These are phyloP conservation scores for Salvator merianae DNA, from an alignment of 2,113 vertebrate species.

Conservation along the genomic window DNA sequence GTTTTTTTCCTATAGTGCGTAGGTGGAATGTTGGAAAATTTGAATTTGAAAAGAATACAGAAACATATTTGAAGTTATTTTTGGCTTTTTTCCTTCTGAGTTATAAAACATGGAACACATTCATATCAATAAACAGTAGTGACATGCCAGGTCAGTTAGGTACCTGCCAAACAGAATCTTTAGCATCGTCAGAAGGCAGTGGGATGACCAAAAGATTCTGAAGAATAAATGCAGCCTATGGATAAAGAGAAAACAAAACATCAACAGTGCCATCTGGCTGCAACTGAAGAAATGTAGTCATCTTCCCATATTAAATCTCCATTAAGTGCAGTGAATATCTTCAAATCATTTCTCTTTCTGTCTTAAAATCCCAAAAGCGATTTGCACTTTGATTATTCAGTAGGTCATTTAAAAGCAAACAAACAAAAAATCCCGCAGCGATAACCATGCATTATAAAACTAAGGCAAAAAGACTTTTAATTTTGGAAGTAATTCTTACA, in stretches of 20 bases:
- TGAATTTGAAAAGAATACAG: neutral
- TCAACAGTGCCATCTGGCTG: slow-evolving; percentile 85
- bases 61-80: neutral
- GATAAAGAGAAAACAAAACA: slow-evolving; percentile 63
- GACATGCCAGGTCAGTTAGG: slow-evolving; percentile 52
- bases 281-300: slow-evolving; percentile 6
- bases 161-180: slow-evolving; percentile 90
- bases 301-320: neutral
- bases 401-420: neutral
- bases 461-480: neutral
- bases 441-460: neutral
- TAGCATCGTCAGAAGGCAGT: slow-evolving; percentile 83
- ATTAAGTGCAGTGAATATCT: neutral
- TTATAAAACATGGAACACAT: neutral
- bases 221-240: slow-evolving; percentile 92
- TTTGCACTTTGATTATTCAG: neutral
- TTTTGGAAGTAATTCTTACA: neutral
- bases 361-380: neutral
- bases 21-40: no score
- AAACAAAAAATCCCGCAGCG: neutral
- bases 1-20: no score
- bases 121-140: neutral
- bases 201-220: slow-evolving; percentile 96
- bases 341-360: neutral
- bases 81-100: neutral